Evolutionary conservation across 2,797 vertebrate species (phyloP).

Genomic region (Pipistrellus pipistrellus): DNA sequence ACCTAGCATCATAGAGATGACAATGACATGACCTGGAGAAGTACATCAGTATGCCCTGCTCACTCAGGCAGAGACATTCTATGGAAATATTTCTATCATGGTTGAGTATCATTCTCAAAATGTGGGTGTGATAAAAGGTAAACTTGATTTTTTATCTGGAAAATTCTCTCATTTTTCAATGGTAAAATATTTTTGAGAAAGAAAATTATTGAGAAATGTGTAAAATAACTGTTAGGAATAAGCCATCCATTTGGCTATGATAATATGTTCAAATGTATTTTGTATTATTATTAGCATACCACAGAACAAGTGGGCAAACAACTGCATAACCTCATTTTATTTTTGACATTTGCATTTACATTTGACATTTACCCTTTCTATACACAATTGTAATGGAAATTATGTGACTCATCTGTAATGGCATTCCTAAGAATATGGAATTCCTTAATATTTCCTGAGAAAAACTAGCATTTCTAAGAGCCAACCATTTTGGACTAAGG

Average conservation of each 20-base stretch:
- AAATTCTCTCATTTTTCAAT: conserved; percentile 24
- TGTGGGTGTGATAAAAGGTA: background rate
- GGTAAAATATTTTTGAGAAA: conserved; percentile 11
- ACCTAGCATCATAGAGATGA: no score
- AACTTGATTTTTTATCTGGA: background rate
- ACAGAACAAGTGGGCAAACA: background rate
- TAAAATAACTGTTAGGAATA: background rate
- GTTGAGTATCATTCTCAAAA: conserved; percentile 20
- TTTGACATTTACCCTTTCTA: conserved; percentile 66
- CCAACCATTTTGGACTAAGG: background rate
- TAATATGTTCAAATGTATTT: background rate
- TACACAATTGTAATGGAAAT: conserved; percentile 60
- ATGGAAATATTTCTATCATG: background rate
- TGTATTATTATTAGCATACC: background rate
- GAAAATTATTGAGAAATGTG: background rate
- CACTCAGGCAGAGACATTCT: background rate
- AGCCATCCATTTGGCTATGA: background rate
- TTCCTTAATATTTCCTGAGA: conserved; percentile 62
- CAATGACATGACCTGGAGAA: background rate
- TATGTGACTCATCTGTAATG: conserved; percentile 59
- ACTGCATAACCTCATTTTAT: background rate
- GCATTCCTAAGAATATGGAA: conserved; percentile 56
- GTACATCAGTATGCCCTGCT: background rate
- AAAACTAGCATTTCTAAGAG: conserved; percentile 55
- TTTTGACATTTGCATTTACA: conserved; percentile 64